Evolutionary conservation across 2,113 vertebrate genomes (phyloP).

Genomic region (Prunella himalayana): DNA sequence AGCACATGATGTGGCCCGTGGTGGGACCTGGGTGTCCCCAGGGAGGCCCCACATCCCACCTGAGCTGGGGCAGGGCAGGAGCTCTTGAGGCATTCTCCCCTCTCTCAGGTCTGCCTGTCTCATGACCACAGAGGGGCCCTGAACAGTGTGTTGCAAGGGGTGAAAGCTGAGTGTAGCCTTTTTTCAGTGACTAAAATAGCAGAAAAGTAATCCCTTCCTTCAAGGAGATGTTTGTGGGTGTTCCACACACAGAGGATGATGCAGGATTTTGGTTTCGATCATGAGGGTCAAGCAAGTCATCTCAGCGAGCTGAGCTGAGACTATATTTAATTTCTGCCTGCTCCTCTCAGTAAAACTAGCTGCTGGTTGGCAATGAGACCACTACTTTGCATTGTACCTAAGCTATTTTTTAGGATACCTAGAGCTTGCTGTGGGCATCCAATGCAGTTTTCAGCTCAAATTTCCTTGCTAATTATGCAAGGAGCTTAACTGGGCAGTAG

Average conservation of each 20-base stretch:
- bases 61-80: too few species aligned
- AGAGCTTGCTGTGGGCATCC: neutral
- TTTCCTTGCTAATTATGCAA: neutral
- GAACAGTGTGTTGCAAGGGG: neutral
- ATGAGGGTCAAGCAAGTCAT: neutral
- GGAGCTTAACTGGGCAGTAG: neutral
- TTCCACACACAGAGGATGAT: neutral
- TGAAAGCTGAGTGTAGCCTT: neutral
- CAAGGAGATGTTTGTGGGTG: neutral
- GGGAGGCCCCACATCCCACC: neutral
- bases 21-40: neutral
- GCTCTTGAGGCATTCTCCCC: fast-evolving
- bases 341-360: neutral
- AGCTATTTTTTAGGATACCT: neutral
- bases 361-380: neutral
- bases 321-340: neutral
- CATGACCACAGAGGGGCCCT: neutral
- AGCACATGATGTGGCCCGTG: fast-evolving
- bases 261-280: neutral
- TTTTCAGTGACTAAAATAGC: neutral
- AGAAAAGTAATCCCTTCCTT: neutral
- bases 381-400: neutral
- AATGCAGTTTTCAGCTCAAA: neutral
- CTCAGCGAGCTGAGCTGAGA: neutral
- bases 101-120: neutral